Conservation (phyloP, 1,140 invertebrate genomes). For the Pogonomyrmex barbatus region DNA sequence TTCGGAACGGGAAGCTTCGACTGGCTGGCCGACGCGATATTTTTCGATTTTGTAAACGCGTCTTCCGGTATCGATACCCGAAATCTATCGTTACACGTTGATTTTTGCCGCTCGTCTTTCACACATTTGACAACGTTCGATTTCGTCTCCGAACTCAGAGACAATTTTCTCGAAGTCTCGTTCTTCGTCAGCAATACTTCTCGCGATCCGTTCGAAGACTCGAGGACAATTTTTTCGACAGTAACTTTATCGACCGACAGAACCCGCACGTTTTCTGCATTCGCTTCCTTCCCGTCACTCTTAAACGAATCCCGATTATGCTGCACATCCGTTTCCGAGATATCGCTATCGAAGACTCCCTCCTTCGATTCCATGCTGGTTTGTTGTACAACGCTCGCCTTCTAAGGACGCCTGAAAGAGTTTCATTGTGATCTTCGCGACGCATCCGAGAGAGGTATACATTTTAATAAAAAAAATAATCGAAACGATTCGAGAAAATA, state of each 20-base stretch:
- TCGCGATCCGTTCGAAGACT: slow-evolving; percentile 64
- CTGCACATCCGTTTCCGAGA: neutral
- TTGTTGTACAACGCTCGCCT: neutral
- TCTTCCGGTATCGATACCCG: slow-evolving; percentile 8
- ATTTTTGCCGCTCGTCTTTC: slow-evolving; percentile 28
- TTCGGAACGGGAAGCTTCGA: slow-evolving; percentile 17
- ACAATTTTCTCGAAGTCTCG: slow-evolving; percentile 70
- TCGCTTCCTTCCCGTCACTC: slow-evolving; percentile 20
- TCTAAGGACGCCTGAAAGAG: slow-evolving; percentile 60
- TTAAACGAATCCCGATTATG: slow-evolving; percentile 13
- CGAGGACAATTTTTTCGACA: slow-evolving; percentile 77
- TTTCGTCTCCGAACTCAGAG: slow-evolving; percentile 23
- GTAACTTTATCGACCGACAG: slow-evolving; percentile 76
- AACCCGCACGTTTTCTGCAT: slow-evolving; percentile 52
- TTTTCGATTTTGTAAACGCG: neutral
- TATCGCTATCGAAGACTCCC: slow-evolving; percentile 16
- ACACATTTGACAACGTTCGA: neutral
- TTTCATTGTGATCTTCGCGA: neutral
- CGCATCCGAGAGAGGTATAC: neutral
- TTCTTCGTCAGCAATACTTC: slow-evolving; percentile 74
- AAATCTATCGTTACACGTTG: neutral
- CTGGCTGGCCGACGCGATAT: neutral
- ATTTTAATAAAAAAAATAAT: neutral
- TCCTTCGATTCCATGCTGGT: slow-evolving; percentile 64
- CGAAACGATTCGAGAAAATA: neutral